Evolutionary conservation across 2,113 vertebrate genomes (phyloP).

Genomic region (Hemibagrus wyckioides): DNA sequence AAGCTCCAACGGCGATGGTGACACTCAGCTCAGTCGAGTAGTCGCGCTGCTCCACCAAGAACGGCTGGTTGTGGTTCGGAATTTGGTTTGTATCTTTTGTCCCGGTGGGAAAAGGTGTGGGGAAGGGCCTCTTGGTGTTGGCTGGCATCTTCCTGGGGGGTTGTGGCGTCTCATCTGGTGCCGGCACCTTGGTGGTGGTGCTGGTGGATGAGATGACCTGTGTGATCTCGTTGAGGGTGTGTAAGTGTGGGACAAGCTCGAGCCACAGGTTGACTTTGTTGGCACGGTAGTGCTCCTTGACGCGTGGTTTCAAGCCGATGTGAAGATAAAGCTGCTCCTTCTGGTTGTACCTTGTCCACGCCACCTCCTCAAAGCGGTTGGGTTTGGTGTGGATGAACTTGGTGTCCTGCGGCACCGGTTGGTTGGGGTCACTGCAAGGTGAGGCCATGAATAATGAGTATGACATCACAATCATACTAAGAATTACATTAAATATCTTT

Average conservation of each 20-base stretch:
- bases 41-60: slow-evolving; percentile 95
- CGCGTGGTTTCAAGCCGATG: slow-evolving; percentile 95
- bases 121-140: slow-evolving; percentile 80
- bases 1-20: slow-evolving; percentile 96
- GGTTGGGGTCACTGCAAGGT: slow-evolving; percentile 89
- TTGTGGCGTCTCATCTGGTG: slow-evolving; percentile 89
- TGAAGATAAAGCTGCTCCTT: slow-evolving; percentile 98
- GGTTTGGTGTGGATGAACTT: slow-evolving; percentile 99
- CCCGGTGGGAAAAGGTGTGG: slow-evolving; percentile 91
- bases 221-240: slow-evolving; percentile 97
- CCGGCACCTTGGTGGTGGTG: slow-evolving; percentile 97
- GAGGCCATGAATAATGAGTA: neutral
- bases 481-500: neutral
- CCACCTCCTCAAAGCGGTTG: slow-evolving; percentile 98
- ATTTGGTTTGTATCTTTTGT: slow-evolving; percentile 79
- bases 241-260: slow-evolving; percentile 96
- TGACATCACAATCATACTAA: neutral
- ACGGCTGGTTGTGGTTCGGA: slow-evolving; percentile 93
- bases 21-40: slow-evolving; percentile 97
- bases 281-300: slow-evolving; percentile 97
- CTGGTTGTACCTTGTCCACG: slow-evolving; percentile 98
- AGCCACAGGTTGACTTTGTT: slow-evolving; percentile 99
- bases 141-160: slow-evolving; percentile 88
- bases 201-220: slow-evolving; percentile 97
- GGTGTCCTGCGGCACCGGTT: slow-evolving; percentile 97